Base-by-base conservation (phyloP, 2,797 vertebrate species). In the Agapornis canus region DNA sequence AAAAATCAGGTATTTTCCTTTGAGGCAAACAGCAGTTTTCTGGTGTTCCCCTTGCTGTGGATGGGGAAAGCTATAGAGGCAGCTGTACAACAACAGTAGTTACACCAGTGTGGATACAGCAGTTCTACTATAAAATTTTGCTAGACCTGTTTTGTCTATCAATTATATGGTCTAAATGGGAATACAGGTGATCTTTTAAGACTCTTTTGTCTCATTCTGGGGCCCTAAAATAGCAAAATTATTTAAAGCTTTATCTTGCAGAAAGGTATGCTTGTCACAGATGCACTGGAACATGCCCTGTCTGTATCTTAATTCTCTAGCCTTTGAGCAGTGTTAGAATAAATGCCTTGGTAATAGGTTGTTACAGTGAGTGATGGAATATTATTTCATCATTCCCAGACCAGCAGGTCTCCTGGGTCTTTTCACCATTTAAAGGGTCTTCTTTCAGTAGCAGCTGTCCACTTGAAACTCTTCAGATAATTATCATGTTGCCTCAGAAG, bases 311-410 rank as follows among this genome's bases (percentile, higher is more conserved):
- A 54, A 87, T 86, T 87, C 65, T 81, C 27, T 7, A 61, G 86
- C 29, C 40, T 86, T 94, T 83, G 61, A 92, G 60, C 76, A 94
- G 43, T 59, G 42, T 86, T 94, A 92, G 57, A 77, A 89, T 81
- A 69, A 94, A 69, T 77, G 79, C 23, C 59, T 73, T 79, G 56
- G 25, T 86, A 95, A 90, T 79, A 52, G 35, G 37, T 78, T 87
- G 40, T 83, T 92, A 79, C 51, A 61, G 69, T 32, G 9, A 81
- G 40, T 39, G 32, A 92, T 66, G 79, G 71, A 79, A 65, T 80
- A 93, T 92, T 91, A 89, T 84, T 92, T 92, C 59, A 69, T 83
- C 52, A n/a, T 60, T 94, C 57, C 59, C 61, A 61, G 60, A 79
- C 56, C 45, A 73, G 79, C 81, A 72, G 73, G 71, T 95, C 88